phyloP scores from a whole-genome alignment of 2,113 vertebrate species.

The Halichoeres trimaculatus region DNA sequence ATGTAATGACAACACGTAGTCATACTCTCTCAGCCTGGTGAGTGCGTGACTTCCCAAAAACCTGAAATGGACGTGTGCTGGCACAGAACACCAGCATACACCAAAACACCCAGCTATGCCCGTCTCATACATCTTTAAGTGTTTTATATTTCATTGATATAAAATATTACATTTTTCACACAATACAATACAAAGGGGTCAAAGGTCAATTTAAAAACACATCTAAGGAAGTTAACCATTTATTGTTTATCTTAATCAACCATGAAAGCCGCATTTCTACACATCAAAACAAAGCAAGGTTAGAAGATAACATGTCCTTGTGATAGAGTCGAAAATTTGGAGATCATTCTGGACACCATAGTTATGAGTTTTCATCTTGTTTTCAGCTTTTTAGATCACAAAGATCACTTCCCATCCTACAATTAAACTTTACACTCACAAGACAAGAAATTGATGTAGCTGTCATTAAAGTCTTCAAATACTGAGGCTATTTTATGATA shows the following conservation, averaged over 20 bases:
- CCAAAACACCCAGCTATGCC: slow-evolving; percentile 5
- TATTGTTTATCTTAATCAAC: neutral
- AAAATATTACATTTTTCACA: neutral
- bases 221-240: neutral
- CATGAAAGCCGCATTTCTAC: too few species aligned
- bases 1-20: slow-evolving; percentile 70
- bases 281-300: too few species aligned
- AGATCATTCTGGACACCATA: too few species aligned
- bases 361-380: too few species aligned
- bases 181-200: neutral
- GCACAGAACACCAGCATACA: slow-evolving; percentile 10
- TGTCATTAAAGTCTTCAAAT: too few species aligned
- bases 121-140: neutral
- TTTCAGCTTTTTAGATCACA: too few species aligned
- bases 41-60: slow-evolving; percentile 60
- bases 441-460: too few species aligned
- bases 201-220: neutral
- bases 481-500: too few species aligned
- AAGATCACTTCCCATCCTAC: too few species aligned
- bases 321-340: too few species aligned
- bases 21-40: slow-evolving; percentile 25
- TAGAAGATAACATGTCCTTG: too few species aligned
- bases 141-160: neutral
- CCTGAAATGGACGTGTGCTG: slow-evolving; percentile 25
- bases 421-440: too few species aligned